Percentiles rank a stretch among this genome's conserved stretches.
Conservation (phyloP, 2,888 invertebrate species). For the Leptinotarsa tumamoca region DNA sequence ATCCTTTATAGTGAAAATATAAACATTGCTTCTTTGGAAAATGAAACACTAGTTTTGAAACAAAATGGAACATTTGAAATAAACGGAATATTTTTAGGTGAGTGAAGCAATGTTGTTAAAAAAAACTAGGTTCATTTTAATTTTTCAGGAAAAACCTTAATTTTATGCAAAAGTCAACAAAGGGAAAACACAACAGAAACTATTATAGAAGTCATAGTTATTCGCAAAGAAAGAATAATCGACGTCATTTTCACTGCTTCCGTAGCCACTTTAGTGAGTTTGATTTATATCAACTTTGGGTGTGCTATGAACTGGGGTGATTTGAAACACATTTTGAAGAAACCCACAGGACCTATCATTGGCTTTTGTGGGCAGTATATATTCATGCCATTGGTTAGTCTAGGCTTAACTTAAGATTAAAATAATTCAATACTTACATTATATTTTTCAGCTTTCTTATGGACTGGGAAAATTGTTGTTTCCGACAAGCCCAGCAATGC, state of each 20-base stretch:
- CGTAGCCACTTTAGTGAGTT: conserved; percentile 79
- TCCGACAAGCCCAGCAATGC: conserved; percentile 76
- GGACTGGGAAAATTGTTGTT: conserved; percentile 78
- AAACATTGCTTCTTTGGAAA: conserved; percentile 47
- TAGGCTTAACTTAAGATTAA: neutral
- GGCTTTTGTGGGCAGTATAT: conserved; percentile 84
- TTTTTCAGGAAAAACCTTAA: conserved; percentile 52
- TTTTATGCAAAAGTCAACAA: conserved; percentile 45
- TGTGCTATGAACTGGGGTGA: conserved; percentile 84
- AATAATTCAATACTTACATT: neutral
- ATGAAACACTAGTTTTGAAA: conserved; percentile 37
- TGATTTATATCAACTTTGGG: conserved; percentile 90
- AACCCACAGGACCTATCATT: conserved; percentile 82
- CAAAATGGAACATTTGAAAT: conserved; percentile 54
- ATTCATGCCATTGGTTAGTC: conserved; percentile 82
- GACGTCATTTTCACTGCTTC: conserved; percentile 81
- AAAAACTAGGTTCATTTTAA: too few relatives aligned
- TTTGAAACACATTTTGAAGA: conserved; percentile 74
- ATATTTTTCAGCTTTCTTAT: conserved; percentile 74
- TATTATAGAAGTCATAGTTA: conserved; percentile 55
- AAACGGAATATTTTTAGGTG: conserved; percentile 59
- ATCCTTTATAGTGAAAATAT: conserved; percentile 47
- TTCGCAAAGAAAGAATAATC: conserved; percentile 69
- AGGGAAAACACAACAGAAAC: conserved; percentile 35
- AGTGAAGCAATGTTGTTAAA: conserved; percentile 7